Evolutionary conservation across 37 sponge, comb jelly and placozoan genomes (phyloP).

Genomic region (Mnemiopsis leidyi): DNA sequence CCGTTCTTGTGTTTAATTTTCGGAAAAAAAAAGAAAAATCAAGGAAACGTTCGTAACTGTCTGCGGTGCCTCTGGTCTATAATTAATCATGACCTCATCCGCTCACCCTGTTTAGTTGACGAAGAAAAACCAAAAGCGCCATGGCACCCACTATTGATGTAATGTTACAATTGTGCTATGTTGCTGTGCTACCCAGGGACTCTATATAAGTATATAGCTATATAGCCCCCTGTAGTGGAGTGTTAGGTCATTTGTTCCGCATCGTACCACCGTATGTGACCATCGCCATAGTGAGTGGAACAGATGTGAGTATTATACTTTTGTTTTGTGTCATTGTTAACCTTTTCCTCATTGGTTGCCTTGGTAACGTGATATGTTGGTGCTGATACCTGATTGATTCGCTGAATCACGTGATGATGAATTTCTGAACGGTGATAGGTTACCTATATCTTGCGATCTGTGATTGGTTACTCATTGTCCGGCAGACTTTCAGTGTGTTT

Average conservation of each 20-base stretch:
- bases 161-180: no score
- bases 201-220: no score
- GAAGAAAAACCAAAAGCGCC: no score
- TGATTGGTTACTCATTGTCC: background rate
- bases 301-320: background rate
- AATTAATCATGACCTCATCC: no score
- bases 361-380: background rate
- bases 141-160: no score
- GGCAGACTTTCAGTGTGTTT: no score
- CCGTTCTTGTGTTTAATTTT: no score
- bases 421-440: background rate
- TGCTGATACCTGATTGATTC: background rate
- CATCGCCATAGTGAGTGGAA: background rate
- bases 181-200: no score
- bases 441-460: background rate
- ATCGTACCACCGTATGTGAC: background rate
- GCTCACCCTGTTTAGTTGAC: no score
- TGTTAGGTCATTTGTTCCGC: background rate
- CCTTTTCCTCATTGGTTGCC: background rate
- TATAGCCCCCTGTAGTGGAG: background rate
- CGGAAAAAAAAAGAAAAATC: no score
- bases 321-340: background rate
- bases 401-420: background rate
- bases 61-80: no score
- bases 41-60: no score